Percentiles rank a stretch among this genome's conserved stretches.
Conservation (phyloP, 2,113 vertebrate genomes). For the Phalacrocorax brasilianus region DNA sequence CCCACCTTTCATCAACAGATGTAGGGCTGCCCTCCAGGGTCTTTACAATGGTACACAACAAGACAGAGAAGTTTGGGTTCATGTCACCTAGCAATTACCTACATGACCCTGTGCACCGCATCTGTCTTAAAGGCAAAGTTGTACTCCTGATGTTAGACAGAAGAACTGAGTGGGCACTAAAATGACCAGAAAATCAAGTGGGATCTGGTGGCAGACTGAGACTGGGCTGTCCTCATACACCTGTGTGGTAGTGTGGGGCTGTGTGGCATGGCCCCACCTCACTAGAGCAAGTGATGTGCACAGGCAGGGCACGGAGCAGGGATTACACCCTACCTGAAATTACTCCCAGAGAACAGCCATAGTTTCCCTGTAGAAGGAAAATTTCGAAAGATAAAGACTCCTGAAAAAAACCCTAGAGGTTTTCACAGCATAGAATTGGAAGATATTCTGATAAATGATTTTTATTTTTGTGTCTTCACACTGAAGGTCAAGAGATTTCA, state of each 20-base stretch:
- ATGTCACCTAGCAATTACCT: neutral
- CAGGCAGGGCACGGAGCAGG: neutral
- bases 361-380: neutral
- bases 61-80: neutral
- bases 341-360: neutral
- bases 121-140: neutral
- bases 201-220: neutral
- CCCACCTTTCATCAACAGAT: neutral
- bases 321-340: neutral
- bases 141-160: neutral
- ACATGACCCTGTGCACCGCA: rapidly evolving
- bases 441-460: neutral
- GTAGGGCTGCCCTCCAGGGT: neutral
- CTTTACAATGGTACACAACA: neutral
- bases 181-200: neutral
- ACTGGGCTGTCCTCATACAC: rapidly evolving
- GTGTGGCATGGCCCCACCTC: rapidly evolving
- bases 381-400: neutral
- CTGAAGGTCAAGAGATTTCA: neutral
- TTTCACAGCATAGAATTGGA: neutral
- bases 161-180: neutral
- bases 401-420: neutral
- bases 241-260: neutral
- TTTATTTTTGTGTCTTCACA: neutral
- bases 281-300: neutral